phyloP scores from a whole-genome alignment of 2,113 vertebrate genomes.

The Esox niger region DNA sequence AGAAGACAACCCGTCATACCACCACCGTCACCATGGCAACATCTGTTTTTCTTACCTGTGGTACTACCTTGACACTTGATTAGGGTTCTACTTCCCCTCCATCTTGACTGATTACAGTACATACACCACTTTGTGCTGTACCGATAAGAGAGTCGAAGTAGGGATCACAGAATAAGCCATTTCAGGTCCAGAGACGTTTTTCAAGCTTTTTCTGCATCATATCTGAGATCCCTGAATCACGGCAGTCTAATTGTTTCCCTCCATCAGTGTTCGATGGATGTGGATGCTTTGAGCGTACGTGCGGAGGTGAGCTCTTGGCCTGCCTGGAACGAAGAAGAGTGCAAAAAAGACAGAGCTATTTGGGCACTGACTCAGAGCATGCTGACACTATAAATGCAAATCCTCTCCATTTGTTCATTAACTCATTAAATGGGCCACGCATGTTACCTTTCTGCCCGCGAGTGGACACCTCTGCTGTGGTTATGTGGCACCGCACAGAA shows the following conservation, averaged over 20 bases:
- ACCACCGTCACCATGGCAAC: no score
- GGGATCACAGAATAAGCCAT: background rate
- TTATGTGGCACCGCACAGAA: conserved; percentile 24
- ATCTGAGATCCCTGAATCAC: background rate
- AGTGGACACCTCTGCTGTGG: conserved; percentile 23
- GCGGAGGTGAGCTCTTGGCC: no score
- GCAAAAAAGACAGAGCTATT: no score
- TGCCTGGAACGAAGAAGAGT: no score
- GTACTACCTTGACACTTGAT: conserved; percentile 20
- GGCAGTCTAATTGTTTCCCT: background rate
- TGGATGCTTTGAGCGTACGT: no score
- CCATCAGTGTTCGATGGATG: no score
- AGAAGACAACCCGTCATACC: background rate
- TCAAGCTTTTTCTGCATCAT: background rate
- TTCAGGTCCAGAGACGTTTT: no score
- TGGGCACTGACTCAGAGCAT: conserved; percentile 8
- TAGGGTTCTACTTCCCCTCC: background rate
- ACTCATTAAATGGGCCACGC: conserved; percentile 42
- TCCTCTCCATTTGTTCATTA: conserved; percentile 28
- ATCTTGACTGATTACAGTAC: background rate
- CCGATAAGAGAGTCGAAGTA: background rate
- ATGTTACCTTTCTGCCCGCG: conserved; percentile 32
- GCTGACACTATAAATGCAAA: conserved; percentile 40
- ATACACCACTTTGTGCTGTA: background rate
- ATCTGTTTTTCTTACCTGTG: no score